phyloP scores from a whole-genome alignment of 2,888 invertebrate genomes.

The Peribatodes rhomboidaria region DNA sequence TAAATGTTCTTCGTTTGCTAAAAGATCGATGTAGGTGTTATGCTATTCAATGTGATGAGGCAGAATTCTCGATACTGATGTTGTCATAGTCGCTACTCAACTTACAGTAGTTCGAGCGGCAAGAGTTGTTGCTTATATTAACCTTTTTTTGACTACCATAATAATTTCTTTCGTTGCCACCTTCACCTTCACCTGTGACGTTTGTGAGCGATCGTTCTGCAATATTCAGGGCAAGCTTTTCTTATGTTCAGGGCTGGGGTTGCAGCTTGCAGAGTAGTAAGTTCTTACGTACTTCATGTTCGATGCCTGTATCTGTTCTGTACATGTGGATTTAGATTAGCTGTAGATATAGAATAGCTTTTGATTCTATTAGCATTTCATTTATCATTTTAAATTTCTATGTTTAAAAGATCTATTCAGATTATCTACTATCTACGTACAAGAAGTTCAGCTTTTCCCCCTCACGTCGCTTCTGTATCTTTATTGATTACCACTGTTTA shows the following conservation, averaged over 20 bases:
- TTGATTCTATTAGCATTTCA: too few relatives aligned
- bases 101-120: neutral
- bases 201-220: neutral
- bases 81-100: neutral
- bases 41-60: neutral
- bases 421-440: too few relatives aligned
- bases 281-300: conserved; percentile 16
- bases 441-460: too few relatives aligned
- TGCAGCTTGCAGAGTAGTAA: conserved; percentile 31
- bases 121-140: neutral
- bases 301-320: conserved; percentile 13
- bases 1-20: conserved; percentile 1
- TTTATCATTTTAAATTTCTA: neutral
- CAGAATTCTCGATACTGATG: neutral
- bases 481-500: too few relatives aligned
- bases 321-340: neutral
- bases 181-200: too few relatives aligned
- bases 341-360: too few relatives aligned
- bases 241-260: conserved; percentile 27
- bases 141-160: neutral
- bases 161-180: neutral
- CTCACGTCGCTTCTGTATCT: too few relatives aligned
- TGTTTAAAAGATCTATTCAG: neutral
- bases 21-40: neutral
- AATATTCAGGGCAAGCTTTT: conserved; percentile 26